Base-by-base conservation (phyloP, 1,140 invertebrate species). In the Drosophila cardini region DNA sequence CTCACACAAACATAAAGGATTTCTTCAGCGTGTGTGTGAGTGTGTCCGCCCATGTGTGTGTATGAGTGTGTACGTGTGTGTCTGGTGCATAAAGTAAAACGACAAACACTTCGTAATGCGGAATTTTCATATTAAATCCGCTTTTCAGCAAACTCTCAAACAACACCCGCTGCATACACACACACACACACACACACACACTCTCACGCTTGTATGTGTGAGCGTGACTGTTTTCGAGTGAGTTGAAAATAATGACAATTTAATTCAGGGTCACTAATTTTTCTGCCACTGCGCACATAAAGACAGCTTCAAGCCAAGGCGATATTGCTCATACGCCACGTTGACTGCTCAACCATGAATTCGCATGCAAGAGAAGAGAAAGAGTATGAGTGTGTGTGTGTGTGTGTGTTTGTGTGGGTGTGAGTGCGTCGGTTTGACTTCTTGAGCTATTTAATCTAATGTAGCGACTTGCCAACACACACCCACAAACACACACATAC, bases 181-280 rank as follows among this genome's bases (percentile, higher is more conserved):
- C 79, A 48, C 9, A n/a, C 58, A 50, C 43, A 48, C 52, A 11
- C 46, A 42, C 36, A 48, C 30, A 62, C 18, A 36, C 21, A 18
- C 16, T 9, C 43, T 2, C 8, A 58, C 42, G 62, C 63, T 48
- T 62, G 34, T 61, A 40, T 67, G 73, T 74, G 64, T 73, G 30
- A 38, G 68, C 68, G 53, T 79, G 76, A 63, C 76, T 80, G 80
- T 84, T 83, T 89, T 87, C 84, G 84, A 87, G 80, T 84, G 80
- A 89, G 87, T 87, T 87, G 58, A 90, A 74, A 83, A 80, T 90
- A 90, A 90, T 90, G 86, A 82, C 80, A 78, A 89, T 80, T 90
- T 87, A 87, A 90, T 90, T 90, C 86, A 90, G 86, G 86, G 86
- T 90, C 86, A 90, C 86, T 90, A 87, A 90, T 90, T 90, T 90